Conservation (phyloP, 2,797 vertebrate species). For the Gobio occitaniae region DNA sequence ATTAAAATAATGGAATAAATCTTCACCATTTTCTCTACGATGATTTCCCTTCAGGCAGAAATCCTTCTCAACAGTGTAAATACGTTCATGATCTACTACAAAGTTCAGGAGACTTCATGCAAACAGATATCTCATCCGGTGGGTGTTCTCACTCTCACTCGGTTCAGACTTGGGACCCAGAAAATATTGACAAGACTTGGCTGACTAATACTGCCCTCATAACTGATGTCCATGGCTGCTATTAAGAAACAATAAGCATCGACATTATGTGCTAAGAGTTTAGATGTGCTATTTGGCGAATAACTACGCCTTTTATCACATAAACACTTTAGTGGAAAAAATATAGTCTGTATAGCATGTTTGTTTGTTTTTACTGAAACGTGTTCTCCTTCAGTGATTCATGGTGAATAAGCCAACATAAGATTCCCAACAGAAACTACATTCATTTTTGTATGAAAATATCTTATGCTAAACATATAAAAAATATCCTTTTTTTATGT, state of each 20-base stretch:
- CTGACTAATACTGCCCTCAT: slow-evolving; percentile 58
- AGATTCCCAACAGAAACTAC: not conserved
- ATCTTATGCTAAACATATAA: not conserved
- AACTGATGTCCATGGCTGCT: slow-evolving; percentile 40
- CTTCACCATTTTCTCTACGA: slow-evolving; percentile 66
- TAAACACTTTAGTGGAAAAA: not conserved
- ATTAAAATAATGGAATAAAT: slow-evolving; percentile 64
- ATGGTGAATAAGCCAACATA: slow-evolving; percentile 1
- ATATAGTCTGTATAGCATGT: not conserved
- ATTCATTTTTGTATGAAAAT: not conserved
- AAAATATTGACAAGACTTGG: slow-evolving; percentile 56
- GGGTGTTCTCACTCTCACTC: not conserved
- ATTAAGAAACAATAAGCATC: not conserved
- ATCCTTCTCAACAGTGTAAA: slow-evolving; percentile 12
- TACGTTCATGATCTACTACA: slow-evolving; percentile 67
- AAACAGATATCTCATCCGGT: slow-evolving; percentile 49
- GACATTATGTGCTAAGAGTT: not conserved
- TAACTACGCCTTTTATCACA: not conserved
- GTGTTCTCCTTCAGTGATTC: not conserved
- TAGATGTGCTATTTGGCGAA: not conserved
- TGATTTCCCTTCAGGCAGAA: slow-evolving; percentile 9
- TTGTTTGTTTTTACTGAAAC: not conserved
- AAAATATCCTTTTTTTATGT: not conserved
- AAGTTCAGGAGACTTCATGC: slow-evolving; percentile 72
- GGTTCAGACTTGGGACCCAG: slow-evolving; percentile 40